A percentile compares a stretch with the other conserved stretches of the same genome.
Conservation (phyloP, 2,888 invertebrate genomes). For the Synanthedon vespiformis region DNA sequence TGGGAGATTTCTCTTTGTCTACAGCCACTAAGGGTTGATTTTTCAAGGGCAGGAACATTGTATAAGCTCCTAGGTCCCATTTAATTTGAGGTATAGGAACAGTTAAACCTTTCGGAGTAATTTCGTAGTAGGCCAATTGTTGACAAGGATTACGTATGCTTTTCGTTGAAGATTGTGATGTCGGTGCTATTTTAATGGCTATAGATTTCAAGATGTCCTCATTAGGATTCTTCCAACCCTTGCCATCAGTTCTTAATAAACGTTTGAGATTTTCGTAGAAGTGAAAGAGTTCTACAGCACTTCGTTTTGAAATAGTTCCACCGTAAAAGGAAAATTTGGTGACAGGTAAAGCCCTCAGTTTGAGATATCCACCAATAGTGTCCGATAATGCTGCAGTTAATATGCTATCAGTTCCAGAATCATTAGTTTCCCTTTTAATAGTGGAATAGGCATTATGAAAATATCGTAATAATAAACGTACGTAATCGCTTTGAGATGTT, state of each 20-base stretch:
- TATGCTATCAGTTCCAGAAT: constrained; percentile 18
- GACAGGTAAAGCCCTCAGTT: constrained; percentile 70
- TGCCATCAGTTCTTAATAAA: constrained; percentile 70
- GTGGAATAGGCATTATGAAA: constrained; percentile 27
- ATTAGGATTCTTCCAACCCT: constrained; percentile 61
- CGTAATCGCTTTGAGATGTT: constrained; percentile 26
- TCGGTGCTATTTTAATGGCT: constrained; percentile 23
- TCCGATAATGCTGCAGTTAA: constrained; percentile 56
- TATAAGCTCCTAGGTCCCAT: constrained; percentile 57
- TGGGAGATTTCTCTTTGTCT: constrained; percentile 24
- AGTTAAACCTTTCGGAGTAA: constrained; percentile 22
- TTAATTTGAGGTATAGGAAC: constrained; percentile 73
- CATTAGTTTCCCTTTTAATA: constrained; percentile 27
- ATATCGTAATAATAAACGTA: constrained; percentile 28
- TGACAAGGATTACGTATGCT: constrained; percentile 27
- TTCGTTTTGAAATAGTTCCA: constrained; percentile 67
- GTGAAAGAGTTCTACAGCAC: constrained; percentile 63
- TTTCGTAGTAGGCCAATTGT: constrained; percentile 36
- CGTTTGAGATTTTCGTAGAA: constrained; percentile 70
- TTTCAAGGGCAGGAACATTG: constrained; percentile 74
- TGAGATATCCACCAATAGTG: constrained; percentile 71
- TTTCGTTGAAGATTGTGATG: constrained; percentile 12
- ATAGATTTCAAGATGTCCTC: constrained; percentile 24
- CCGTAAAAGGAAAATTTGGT: constrained; percentile 73
- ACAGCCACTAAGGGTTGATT: constrained; percentile 30